These are phyloP conservation scores for Montifringilla adamsi DNA, from an alignment of 2,113 vertebrate genomes.

Conservation along the genomic window DNA sequence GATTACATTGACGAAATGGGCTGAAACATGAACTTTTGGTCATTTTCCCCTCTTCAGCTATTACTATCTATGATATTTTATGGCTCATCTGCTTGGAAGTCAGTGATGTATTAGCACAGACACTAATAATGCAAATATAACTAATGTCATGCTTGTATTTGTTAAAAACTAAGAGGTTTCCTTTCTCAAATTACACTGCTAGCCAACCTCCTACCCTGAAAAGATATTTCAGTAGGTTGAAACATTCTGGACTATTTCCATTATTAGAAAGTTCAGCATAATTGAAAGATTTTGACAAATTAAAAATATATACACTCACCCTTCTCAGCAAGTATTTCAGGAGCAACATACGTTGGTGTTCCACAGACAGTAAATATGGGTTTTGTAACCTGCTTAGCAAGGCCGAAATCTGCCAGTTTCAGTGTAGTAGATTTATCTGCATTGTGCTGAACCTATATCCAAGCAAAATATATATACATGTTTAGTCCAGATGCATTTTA, in stretches of 20 bases:
- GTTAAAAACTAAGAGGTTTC: background rate
- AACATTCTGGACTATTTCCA: background rate
- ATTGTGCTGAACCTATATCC: slow-evolving; percentile 83
- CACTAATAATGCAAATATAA: background rate
- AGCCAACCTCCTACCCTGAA: background rate
- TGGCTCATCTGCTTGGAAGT: background rate
- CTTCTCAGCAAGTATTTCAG: slow-evolving; percentile 95
- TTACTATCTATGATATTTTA: background rate
- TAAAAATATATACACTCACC: slow-evolving; percentile 70
- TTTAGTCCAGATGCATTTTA: background rate
- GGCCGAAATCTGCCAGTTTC: slow-evolving; percentile 95
- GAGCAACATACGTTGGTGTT: slow-evolving; percentile 95
- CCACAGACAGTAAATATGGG: slow-evolving; percentile 97
- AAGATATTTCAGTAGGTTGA: background rate
- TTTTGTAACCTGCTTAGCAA: slow-evolving; percentile 91
- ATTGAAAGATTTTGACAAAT: background rate
- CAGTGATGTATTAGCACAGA: background rate
- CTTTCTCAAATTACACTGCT: background rate
- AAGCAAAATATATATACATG: background rate
- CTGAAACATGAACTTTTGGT: background rate
- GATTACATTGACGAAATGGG: background rate
- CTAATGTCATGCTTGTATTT: background rate
- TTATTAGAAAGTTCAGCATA: background rate
- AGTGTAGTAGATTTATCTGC: slow-evolving; percentile 81
- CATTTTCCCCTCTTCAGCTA: background rate